These are phyloP conservation scores for Myiotriccus ornatus DNA, from an alignment of 2,797 vertebrate species.

Conservation along the genomic window DNA sequence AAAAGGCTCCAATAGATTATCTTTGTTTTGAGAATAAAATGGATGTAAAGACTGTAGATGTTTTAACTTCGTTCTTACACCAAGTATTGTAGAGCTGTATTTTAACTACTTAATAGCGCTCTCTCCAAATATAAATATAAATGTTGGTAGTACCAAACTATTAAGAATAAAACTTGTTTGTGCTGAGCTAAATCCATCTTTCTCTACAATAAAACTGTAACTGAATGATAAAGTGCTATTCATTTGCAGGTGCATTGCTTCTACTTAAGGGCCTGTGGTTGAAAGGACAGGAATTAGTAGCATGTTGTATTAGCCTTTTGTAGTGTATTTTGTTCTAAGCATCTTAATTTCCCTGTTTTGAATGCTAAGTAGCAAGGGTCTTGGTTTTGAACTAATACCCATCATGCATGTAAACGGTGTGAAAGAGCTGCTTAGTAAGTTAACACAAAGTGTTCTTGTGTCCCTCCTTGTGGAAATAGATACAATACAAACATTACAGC, in stretches of 20 bases:
- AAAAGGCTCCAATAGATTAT: neutral
- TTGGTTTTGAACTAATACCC: slow-evolving; percentile 97
- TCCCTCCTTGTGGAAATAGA: slow-evolving; percentile 99
- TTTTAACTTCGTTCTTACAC: slow-evolving; percentile 56
- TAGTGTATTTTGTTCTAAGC: slow-evolving; percentile 97
- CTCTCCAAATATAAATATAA: slow-evolving; percentile 81
- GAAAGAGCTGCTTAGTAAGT: slow-evolving; percentile 98
- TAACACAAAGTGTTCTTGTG: slow-evolving; percentile 99
- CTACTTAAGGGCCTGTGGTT: slow-evolving; percentile 95
- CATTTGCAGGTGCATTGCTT: slow-evolving; percentile 99
- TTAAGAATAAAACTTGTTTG: slow-evolving; percentile 90
- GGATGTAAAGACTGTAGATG: slow-evolving; percentile 22
- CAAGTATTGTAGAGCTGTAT: slow-evolving; percentile 80
- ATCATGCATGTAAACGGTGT: slow-evolving; percentile 99
- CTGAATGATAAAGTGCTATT: slow-evolving; percentile 95
- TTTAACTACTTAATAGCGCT: slow-evolving; percentile 79
- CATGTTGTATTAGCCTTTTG: slow-evolving; percentile 99
- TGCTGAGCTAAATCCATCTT: slow-evolving; percentile 85
- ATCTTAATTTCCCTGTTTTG: slow-evolving; percentile 99
- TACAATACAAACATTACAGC: slow-evolving; percentile 99
- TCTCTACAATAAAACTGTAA: slow-evolving; percentile 87
- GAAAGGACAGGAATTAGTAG: slow-evolving; percentile 96
- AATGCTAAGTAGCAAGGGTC: slow-evolving; percentile 97
- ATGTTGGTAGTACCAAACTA: slow-evolving; percentile 85
- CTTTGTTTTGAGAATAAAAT: slow-evolving; percentile 54